A percentile compares a stretch with the other conserved stretches of the same genome.
phyloP scores from a whole-genome alignment of 2,797 vertebrate genomes.

The Periophthalmus magnuspinnatus region DNA sequence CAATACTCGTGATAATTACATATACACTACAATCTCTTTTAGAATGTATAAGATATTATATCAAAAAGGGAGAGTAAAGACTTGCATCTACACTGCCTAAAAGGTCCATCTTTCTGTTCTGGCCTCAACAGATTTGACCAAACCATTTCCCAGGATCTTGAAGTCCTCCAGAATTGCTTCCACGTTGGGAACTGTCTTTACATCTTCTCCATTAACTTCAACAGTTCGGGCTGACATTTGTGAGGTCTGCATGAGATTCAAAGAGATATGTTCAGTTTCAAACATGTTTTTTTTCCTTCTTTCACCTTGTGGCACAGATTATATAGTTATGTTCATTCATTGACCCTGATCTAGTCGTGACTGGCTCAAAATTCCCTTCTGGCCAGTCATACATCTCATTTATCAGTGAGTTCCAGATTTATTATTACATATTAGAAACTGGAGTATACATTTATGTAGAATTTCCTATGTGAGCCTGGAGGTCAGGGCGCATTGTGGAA shows the following conservation, averaged over 20 bases:
- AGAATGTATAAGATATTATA: neutral
- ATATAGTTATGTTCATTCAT: too few species aligned
- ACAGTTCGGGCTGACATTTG: slow-evolving; percentile 80
- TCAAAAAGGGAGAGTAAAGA: slow-evolving; percentile 4
- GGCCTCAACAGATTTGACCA: slow-evolving; percentile 86
- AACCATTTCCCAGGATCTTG: slow-evolving; percentile 83
- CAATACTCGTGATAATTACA: neutral
- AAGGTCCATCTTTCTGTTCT: slow-evolving; percentile 89
- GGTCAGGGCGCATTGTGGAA: slow-evolving; percentile 76
- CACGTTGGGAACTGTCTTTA: slow-evolving; percentile 83
- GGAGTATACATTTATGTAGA: neutral
- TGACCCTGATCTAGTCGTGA: too few species aligned
- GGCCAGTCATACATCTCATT: slow-evolving; percentile 14
- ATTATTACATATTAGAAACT: neutral
- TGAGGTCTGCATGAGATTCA: slow-evolving; percentile 75
- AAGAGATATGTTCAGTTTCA: slow-evolving; percentile 1
- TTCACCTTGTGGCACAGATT: too few species aligned
- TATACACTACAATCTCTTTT: slow-evolving; percentile 5
- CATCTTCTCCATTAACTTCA: slow-evolving; percentile 67
- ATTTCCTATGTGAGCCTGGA: slow-evolving; percentile 70
- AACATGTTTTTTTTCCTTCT: neutral
- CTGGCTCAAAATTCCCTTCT: too few species aligned
- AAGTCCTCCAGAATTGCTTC: slow-evolving; percentile 94
- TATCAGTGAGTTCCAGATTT: neutral
- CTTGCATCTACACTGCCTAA: slow-evolving; percentile 48